Percentiles rank a stretch among this genome's conserved stretches.
Evolutionary conservation across 2,888 invertebrate genomes (phyloP).

Genomic region (Netelia inedita): DNA sequence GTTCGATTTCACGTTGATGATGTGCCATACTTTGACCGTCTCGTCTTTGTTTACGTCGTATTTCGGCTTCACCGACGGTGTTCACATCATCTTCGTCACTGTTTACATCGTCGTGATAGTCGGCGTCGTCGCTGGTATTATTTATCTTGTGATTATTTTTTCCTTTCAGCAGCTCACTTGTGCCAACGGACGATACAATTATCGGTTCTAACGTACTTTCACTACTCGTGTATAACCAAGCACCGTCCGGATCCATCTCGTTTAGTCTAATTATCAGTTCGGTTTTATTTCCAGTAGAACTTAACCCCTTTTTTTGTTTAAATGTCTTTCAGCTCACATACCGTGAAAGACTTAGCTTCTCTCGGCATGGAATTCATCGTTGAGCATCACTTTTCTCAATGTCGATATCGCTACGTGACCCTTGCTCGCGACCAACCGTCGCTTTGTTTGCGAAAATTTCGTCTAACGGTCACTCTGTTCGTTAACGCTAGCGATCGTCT

Average conservation of each 20-base stretch:
- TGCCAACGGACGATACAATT: not conserved
- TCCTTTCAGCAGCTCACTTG: not conserved
- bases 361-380: not conserved
- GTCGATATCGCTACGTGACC: too few species aligned
- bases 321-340: not conserved
- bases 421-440: too few species aligned
- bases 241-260: not conserved
- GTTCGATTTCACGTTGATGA: slow-evolving; percentile 57
- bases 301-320: not conserved
- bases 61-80: not conserved
- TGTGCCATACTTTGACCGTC: too few species aligned
- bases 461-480: too few species aligned
- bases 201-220: not conserved
- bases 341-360: not conserved
- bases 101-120: not conserved
- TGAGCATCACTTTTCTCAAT: too few species aligned
- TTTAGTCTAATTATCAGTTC: not conserved
- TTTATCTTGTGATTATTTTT: not conserved
- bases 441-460: too few species aligned
- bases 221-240: not conserved
- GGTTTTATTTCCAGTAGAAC: not conserved
- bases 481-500: too few species aligned
- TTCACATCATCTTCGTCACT: not conserved
- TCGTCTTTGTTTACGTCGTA: not conserved
- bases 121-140: not conserved